A percentile compares a stretch with the other conserved stretches of the same genome.
phyloP scores from a whole-genome alignment of 2,797 vertebrate species.

The Phataginus tricuspis region DNA sequence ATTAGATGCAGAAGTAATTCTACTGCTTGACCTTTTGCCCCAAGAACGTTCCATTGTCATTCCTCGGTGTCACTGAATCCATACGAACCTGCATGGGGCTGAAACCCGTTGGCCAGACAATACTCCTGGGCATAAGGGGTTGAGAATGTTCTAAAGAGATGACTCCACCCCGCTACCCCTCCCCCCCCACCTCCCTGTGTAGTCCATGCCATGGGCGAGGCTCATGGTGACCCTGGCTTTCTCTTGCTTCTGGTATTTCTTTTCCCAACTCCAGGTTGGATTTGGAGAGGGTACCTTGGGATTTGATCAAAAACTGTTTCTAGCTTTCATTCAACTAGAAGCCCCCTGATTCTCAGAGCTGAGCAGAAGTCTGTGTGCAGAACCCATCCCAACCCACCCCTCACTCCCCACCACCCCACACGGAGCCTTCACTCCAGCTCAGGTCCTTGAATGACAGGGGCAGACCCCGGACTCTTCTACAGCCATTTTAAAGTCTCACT shows the following conservation, averaged over 20 bases:
- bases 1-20: too few relatives aligned
- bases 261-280: neutral
- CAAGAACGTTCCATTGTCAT: too few relatives aligned
- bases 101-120: too few relatives aligned
- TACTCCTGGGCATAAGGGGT: neutral
- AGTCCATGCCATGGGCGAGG: fast-evolving
- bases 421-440: neutral
- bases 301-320: neutral
- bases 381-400: neutral
- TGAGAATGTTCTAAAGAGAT: neutral
- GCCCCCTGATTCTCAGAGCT: neutral
- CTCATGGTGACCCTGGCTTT: neutral
- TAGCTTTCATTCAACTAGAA: neutral
- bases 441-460: neutral
- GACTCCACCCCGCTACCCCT: too few relatives aligned
- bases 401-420: too few relatives aligned
- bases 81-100: too few relatives aligned
- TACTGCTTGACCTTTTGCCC: too few relatives aligned
- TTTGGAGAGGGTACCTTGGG: neutral
- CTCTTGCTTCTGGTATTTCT: neutral
- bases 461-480: neutral
- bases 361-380: neutral
- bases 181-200: neutral
- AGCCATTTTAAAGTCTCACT: neutral
- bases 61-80: too few relatives aligned